Percentiles rank a stretch among this genome's conserved stretches.
Conservation (phyloP, 2,888 invertebrate species). For the Xylophagus ater region DNA sequence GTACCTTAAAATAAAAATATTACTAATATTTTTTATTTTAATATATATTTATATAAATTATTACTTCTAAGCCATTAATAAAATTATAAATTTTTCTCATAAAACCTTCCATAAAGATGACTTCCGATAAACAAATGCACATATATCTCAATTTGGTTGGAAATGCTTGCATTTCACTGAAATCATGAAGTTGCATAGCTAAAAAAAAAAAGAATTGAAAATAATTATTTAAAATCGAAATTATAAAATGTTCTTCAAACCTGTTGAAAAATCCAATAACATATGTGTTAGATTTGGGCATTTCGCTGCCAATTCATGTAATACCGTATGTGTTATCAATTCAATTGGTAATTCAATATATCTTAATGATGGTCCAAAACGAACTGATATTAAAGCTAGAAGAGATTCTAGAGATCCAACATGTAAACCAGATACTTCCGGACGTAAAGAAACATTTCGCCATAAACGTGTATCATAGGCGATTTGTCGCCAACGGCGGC, state of each 20-base stretch:
- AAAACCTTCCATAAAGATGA: conserved; percentile 99
- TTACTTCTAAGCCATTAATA: conserved; percentile 87
- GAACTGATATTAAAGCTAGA: conserved; percentile 72
- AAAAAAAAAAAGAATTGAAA: conserved; percentile 12
- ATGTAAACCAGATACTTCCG: conserved; percentile 79
- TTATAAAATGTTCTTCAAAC: conserved; percentile 29
- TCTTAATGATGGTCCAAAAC: conserved; percentile 77
- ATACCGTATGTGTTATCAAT: conserved; percentile 88
- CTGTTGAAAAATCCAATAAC: conserved; percentile 93
- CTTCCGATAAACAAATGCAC: conserved; percentile 95
- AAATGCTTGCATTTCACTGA: conserved; percentile 97
- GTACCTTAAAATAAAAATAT: conserved; percentile 39
- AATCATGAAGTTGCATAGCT: conserved; percentile 98
- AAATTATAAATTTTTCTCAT: conserved; percentile 99
- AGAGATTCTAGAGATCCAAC: conserved; percentile 73
- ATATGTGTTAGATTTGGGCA: conserved; percentile 93
- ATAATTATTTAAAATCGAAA: not conserved
- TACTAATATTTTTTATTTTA: not conserved
- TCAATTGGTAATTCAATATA: conserved; percentile 94
- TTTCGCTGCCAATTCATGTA: conserved; percentile 93
- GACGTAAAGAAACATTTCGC: conserved; percentile 91
- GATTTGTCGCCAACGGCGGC: conserved; percentile 90
- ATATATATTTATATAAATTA: not conserved
- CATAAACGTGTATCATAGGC: conserved; percentile 93
- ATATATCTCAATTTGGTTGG: conserved; percentile 92